Conservation (phyloP, 2,113 vertebrate species). For the Pyxicephalus adspersus region DNA sequence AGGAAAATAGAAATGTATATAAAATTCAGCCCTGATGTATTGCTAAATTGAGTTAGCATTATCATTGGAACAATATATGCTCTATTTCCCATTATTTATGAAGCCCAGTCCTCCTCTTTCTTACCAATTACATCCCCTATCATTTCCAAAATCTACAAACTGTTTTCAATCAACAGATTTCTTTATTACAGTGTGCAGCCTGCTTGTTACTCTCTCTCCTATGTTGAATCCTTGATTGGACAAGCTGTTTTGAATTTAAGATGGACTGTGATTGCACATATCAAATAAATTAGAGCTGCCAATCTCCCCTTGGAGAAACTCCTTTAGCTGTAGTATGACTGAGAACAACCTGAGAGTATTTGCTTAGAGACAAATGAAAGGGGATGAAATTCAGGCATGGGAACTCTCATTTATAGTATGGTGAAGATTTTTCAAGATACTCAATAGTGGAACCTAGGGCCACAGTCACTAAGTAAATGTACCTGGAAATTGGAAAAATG, state of each 20-base stretch:
- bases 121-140: conserved; percentile 99
- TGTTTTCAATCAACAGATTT: conserved; percentile 99
- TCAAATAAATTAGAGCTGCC: conserved; percentile 98
- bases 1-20: conserved; percentile 51
- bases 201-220: conserved; percentile 82
- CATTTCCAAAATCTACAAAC: conserved; percentile 99
- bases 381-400: conserved; percentile 64
- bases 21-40: conserved; percentile 69
- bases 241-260: conserved; percentile 92
- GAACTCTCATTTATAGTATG: conserved; percentile 59
- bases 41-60: conserved; percentile 81
- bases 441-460: conserved; percentile 1
- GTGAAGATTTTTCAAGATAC: conserved; percentile 21
- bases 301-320: conserved; percentile 87
- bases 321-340: conserved; percentile 78
- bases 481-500: neutral
- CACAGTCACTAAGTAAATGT: conserved; percentile 24
- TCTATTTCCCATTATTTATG: conserved; percentile 98
- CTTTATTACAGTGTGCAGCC: conserved; percentile 89
- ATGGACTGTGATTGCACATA: conserved; percentile 96
- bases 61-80: conserved; percentile 90
- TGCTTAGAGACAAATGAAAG: conserved; percentile 70
- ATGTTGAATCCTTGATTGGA: conserved; percentile 86
- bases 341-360: conserved; percentile 69
- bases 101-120: conserved; percentile 98